A percentile compares a stretch with the other conserved stretches of the same genome.
These are phyloP conservation scores for Sprattus sprattus DNA, from an alignment of 2,113 vertebrate species.

Conservation along the genomic window DNA sequence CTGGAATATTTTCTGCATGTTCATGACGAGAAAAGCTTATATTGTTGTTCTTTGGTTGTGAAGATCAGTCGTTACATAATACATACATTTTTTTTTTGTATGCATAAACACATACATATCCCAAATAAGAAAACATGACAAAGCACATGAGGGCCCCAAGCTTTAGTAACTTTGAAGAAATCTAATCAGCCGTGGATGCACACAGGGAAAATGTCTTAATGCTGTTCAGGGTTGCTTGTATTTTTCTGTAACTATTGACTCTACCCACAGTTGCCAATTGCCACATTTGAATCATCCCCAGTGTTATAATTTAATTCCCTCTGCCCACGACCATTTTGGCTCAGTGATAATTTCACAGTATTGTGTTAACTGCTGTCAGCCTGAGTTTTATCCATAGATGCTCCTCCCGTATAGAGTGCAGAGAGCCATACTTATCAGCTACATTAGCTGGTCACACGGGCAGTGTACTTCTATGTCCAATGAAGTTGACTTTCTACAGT, in stretches of 20 bases:
- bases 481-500: not conserved
- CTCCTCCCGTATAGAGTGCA: not conserved
- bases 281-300: too few species aligned
- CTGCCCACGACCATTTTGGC: not conserved
- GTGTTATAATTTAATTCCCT: not conserved
- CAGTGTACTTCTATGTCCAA: constrained; percentile 15
- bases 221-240: not conserved
- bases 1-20: constrained; percentile 35
- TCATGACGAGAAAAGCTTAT: constrained; percentile 8
- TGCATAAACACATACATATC: constrained; percentile 23
- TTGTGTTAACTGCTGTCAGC: not conserved
- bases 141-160: constrained; percentile 21
- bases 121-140: constrained; percentile 25
- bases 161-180: constrained; percentile 19
- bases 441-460: constrained; percentile 43
- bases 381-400: not conserved
- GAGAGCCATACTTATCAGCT: constrained; percentile 37
- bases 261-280: not conserved
- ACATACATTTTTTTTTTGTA: not conserved
- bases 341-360: not conserved
- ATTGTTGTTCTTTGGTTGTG: not conserved
- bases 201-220: constrained; percentile 23
- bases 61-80: not conserved
- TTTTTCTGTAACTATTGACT: constrained; percentile 9
- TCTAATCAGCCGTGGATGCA: constrained; percentile 17